Conservation (phyloP, 1,140 invertebrate genomes). For the Euwallacea fornicatus region DNA sequence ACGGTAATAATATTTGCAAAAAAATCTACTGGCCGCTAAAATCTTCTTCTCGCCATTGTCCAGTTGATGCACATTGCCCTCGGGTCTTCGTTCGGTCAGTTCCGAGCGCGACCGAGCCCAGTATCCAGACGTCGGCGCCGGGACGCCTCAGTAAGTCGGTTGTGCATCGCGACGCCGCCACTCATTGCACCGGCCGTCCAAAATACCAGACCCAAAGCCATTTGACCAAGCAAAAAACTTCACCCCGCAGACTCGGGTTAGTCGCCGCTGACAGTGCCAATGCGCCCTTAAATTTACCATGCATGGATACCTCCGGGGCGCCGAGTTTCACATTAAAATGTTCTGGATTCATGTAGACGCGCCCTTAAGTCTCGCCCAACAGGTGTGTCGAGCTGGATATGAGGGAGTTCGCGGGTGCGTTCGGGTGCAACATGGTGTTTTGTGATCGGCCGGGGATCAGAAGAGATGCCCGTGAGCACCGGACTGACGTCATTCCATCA, state of each 20-base stretch:
- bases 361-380: slow-evolving; percentile 14
- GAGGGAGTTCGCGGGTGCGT: slow-evolving; percentile 1
- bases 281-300: background rate
- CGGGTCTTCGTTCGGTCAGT: slow-evolving; percentile 31
- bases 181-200: slow-evolving; percentile 11
- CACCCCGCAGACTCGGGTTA: background rate
- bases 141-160: slow-evolving; percentile 38
- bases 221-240: background rate
- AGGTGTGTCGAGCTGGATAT: slow-evolving; percentile 8
- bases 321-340: slow-evolving; percentile 13
- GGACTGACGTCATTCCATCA: slow-evolving; percentile 40
- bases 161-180: slow-evolving; percentile 27
- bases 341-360: background rate
- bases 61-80: background rate
- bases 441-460: slow-evolving; percentile 34
- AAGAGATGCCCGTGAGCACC: slow-evolving; percentile 54
- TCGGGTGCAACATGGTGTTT: slow-evolving; percentile 17
- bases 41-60: too few species aligned
- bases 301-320: too few species aligned
- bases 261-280: background rate
- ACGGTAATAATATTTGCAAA: too few species aligned
- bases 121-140: slow-evolving; percentile 24
- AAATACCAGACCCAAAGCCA: slow-evolving; percentile 10
- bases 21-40: too few species aligned
- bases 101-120: slow-evolving; percentile 12